Conservation (phyloP, 2,113 vertebrate species). For the Neodon shergylaensis region DNA sequence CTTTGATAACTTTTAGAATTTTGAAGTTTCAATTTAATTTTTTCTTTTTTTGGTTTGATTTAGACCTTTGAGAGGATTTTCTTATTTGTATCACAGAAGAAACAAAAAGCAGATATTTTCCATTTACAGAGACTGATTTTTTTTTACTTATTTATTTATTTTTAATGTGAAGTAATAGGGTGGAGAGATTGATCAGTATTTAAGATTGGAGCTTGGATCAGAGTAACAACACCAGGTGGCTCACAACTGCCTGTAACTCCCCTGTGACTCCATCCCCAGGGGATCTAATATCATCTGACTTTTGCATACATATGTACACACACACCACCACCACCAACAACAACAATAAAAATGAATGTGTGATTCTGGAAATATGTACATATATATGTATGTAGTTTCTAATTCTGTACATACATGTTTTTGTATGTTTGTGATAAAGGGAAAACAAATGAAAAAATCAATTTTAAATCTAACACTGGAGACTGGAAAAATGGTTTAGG, state of each 20-base stretch:
- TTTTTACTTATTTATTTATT: background rate
- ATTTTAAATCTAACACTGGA: background rate
- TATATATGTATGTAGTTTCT: background rate
- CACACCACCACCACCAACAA: background rate
- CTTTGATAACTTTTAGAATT: conserved; percentile 21
- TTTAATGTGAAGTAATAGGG: background rate
- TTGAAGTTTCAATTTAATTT: background rate
- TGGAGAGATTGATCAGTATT: background rate
- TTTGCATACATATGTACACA: background rate
- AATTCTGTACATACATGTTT: background rate
- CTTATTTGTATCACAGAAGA: background rate
- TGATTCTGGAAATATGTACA: background rate
- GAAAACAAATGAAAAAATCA: background rate
- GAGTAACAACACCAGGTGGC: background rate
- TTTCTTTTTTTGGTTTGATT: too few species aligned
- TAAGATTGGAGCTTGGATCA: background rate
- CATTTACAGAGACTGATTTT: background rate
- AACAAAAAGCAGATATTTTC: conserved; percentile 3
- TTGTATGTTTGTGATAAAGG: background rate
- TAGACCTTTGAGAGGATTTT: conserved; percentile 2
- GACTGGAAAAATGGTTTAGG: background rate
- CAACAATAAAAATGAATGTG: background rate
- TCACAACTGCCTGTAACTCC: background rate
- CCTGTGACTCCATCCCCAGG: background rate
- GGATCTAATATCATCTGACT: background rate